phyloP scores from a whole-genome alignment of 92 coral and sea anemone genomes.

The Chrysogorgia sp. region DNA sequence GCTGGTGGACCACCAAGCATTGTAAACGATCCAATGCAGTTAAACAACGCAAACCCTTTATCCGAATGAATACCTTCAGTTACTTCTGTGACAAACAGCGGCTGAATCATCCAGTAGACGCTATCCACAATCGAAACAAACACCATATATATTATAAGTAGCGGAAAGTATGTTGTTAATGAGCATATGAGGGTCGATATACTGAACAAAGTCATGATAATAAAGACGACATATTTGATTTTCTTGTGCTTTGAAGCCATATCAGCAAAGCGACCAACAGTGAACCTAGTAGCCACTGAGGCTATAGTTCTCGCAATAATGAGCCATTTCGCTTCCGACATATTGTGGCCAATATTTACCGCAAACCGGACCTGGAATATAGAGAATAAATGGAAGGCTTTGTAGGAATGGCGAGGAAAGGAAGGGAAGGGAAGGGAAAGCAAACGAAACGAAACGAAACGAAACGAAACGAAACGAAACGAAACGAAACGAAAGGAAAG shows the following conservation, averaged over 20 bases:
- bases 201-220: constrained; percentile 12
- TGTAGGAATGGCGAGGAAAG: too few species aligned
- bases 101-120: constrained; percentile 20
- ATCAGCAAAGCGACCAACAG: constrained; percentile 5
- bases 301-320: constrained; percentile 22
- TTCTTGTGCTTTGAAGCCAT: constrained; percentile 2
- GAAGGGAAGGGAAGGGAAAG: too few species aligned
- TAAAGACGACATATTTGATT: neutral
- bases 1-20: constrained; percentile 31
- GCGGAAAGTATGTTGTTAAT: constrained; percentile 1
- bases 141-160: constrained; percentile 22
- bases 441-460: too few species aligned
- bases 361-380: constrained; percentile 29
- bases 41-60: constrained; percentile 24
- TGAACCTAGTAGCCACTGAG: constrained; percentile 3
- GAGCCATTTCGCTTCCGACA: constrained; percentile 30
- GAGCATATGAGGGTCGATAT: constrained; percentile 11
- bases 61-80: constrained; percentile 4
- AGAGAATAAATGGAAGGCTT: too few species aligned
- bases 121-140: constrained; percentile 30
- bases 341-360: constrained; percentile 3
- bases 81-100: constrained; percentile 10
- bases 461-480: too few species aligned
- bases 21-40: constrained; percentile 33
- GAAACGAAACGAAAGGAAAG: too few species aligned